Conservation (phyloP, 2,113 vertebrate species). For the Rattus norvegicus region DNA sequence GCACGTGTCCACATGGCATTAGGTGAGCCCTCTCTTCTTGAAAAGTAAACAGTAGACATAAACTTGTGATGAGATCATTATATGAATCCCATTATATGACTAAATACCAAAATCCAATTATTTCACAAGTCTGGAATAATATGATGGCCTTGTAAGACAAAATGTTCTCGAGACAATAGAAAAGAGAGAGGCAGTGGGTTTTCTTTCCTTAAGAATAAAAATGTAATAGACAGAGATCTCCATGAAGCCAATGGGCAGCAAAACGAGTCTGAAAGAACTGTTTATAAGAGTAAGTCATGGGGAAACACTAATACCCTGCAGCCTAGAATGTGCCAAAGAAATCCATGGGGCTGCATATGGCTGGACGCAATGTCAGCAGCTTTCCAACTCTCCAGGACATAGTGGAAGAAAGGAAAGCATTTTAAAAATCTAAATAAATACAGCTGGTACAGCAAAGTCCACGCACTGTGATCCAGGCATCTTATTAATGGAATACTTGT, state of each 20-base stretch:
- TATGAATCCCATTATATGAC: background rate
- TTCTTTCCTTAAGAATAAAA: background rate
- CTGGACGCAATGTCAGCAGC: background rate
- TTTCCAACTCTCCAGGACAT: background rate
- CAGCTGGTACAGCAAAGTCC: background rate
- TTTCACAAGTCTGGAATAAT: constrained; percentile 15
- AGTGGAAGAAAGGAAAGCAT: background rate
- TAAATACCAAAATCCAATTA: background rate
- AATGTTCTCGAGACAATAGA: background rate
- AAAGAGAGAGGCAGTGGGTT: background rate
- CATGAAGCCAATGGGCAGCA: background rate
- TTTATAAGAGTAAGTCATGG: background rate
- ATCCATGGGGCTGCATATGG: background rate
- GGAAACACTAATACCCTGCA: background rate
- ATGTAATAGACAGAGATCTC: background rate
- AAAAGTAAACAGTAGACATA: background rate
- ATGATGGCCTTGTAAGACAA: background rate
- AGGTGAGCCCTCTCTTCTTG: background rate
- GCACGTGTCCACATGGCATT: background rate
- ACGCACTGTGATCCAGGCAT: background rate
- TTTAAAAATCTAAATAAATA: background rate
- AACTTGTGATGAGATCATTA: background rate
- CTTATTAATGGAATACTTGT: background rate
- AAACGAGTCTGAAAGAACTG: background rate
- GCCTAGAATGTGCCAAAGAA: background rate